Evolutionary conservation across 2,888 invertebrate species (phyloP).

Genomic region (Platypus cylindrus): DNA sequence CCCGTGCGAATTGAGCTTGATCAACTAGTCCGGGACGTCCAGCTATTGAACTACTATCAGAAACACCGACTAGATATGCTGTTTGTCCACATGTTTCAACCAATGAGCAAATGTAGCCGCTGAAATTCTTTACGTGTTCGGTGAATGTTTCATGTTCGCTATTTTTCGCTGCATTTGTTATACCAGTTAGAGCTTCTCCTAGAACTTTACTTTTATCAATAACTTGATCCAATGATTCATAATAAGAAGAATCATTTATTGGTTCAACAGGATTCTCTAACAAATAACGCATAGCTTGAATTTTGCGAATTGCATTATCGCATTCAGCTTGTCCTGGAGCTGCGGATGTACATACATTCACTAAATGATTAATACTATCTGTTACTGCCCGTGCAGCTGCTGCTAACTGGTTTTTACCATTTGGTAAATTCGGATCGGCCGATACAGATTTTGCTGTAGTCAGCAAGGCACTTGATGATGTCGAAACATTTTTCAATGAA

Average conservation of each 20-base stretch:
- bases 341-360: conserved; percentile 76
- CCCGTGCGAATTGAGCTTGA: conserved; percentile 74
- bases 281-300: conserved; percentile 71
- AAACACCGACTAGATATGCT: conserved; percentile 87
- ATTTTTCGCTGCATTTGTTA: conserved; percentile 82
- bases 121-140: conserved; percentile 69
- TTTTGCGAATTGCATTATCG: conserved; percentile 86
- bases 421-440: conserved; percentile 79
- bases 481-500: conserved; percentile 76
- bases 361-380: conserved; percentile 82
- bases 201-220: conserved; percentile 72
- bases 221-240: conserved; percentile 83
- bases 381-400: conserved; percentile 77
- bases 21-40: conserved; percentile 84
- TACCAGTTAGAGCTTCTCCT: conserved; percentile 88
- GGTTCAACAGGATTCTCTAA: conserved; percentile 80
- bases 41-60: conserved; percentile 79
- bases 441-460: conserved; percentile 81
- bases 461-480: conserved; percentile 73
- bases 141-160: conserved; percentile 78
- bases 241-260: conserved; percentile 78
- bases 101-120: conserved; percentile 77
- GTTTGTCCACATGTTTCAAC: conserved; percentile 91
- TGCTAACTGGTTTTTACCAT: conserved; percentile 78
- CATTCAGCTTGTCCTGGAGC: conserved; percentile 93